Conservation (phyloP, 2,113 vertebrate species). For the Rhinichthys klamathensis region DNA sequence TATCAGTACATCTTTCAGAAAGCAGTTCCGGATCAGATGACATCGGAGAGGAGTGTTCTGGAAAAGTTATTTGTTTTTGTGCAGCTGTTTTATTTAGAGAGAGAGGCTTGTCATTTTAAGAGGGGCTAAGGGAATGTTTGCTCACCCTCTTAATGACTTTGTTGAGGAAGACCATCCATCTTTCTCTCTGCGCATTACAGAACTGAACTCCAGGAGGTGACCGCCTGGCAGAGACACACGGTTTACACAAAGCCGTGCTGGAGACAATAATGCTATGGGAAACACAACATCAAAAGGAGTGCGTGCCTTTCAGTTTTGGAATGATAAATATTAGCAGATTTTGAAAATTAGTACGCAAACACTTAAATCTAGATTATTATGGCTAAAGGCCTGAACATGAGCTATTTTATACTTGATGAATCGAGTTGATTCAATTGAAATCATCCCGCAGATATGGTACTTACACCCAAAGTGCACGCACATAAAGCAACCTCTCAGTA, state of each 20-base stretch:
- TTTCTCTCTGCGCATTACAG: slow-evolving; percentile 60
- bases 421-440: neutral
- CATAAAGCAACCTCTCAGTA: too few relatives aligned
- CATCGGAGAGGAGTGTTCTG: slow-evolving; percentile 44
- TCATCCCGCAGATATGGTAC: too few relatives aligned
- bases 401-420: neutral
- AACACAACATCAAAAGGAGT: slow-evolving; percentile 14
- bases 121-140: slow-evolving; percentile 68
- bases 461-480: too few relatives aligned
- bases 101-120: slow-evolving; percentile 66
- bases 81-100: slow-evolving; percentile 34
- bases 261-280: neutral
- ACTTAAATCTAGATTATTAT: slow-evolving; percentile 15
- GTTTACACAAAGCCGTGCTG: slow-evolving; percentile 14
- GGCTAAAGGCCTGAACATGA: neutral
- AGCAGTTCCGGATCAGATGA: slow-evolving; percentile 40
- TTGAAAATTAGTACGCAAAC: neutral
- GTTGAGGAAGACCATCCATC: slow-evolving; percentile 66
- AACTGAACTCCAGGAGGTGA: slow-evolving; percentile 55
- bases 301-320: neutral
- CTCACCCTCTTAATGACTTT: slow-evolving; percentile 68
- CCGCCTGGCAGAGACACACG: slow-evolving; percentile 30
- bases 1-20: slow-evolving; percentile 48
- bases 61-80: slow-evolving; percentile 56
- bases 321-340: slow-evolving; percentile 8